Percentiles rank a stretch among this genome's conserved stretches.
These are phyloP conservation scores for Aleiodes sp. DNA, from an alignment of 1,140 invertebrate species.

Conservation along the genomic window DNA sequence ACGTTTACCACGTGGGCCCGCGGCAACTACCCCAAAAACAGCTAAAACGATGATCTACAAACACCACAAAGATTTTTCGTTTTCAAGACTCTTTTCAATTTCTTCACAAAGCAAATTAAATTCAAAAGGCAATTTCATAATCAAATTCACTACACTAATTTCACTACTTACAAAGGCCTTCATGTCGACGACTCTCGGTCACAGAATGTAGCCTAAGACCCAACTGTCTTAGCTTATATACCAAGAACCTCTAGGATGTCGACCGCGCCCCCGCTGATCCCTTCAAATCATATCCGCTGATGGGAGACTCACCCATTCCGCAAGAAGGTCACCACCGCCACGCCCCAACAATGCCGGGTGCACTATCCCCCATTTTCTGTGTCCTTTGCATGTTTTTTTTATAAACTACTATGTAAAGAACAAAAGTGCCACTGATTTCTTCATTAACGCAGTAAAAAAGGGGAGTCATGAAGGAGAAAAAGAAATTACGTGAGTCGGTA, in stretches of 20 bases:
- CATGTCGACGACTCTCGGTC: slow-evolving; percentile 59
- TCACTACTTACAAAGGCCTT: slow-evolving; percentile 63
- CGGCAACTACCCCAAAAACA: slow-evolving; percentile 41
- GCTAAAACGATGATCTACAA: slow-evolving; percentile 43
- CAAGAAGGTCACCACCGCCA: slow-evolving; percentile 62
- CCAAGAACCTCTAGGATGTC: slow-evolving; percentile 48
- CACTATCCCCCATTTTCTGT: slow-evolving; percentile 27
- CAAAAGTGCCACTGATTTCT: slow-evolving; percentile 12
- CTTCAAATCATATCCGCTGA: slow-evolving; percentile 65
- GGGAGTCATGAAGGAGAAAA: background rate
- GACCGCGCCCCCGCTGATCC: slow-evolving; percentile 64
- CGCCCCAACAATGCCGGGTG: slow-evolving; percentile 52
- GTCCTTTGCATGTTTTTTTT: slow-evolving; percentile 2
- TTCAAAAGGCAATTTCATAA: background rate
- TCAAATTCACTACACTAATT: slow-evolving; percentile 12
- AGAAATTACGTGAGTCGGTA: background rate
- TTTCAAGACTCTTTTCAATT: too few relatives aligned
- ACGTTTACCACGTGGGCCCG: slow-evolving; percentile 46
- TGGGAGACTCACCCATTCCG: slow-evolving; percentile 60
- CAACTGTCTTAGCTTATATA: slow-evolving; percentile 61
- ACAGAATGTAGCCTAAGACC: slow-evolving; percentile 55
- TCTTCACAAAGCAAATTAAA: background rate
- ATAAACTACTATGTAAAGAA: background rate
- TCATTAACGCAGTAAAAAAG: slow-evolving; percentile 1
- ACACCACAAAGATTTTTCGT: slow-evolving; percentile 14